A percentile compares a stretch with the other conserved stretches of the same genome.
Conservation (phyloP, 2,797 vertebrate genomes). For the Taeniopygia guttata region DNA sequence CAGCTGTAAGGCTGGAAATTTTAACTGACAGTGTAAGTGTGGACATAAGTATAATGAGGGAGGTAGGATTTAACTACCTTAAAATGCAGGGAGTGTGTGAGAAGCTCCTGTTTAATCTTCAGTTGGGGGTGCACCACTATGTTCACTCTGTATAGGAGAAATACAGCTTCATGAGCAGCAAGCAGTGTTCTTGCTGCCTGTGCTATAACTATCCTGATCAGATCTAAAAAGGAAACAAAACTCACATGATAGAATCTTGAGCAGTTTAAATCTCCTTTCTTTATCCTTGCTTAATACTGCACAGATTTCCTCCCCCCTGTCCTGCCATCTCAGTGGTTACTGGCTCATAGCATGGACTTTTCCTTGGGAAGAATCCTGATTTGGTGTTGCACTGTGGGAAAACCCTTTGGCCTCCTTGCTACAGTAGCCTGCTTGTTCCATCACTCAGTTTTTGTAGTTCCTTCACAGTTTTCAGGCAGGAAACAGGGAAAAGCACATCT, state of each 20-base stretch:
- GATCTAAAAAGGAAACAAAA: slow-evolving; percentile 1
- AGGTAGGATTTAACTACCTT: background rate
- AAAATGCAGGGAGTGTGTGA: background rate
- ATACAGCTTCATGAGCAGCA: background rate
- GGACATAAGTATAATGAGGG: background rate
- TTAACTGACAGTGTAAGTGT: background rate
- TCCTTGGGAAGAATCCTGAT: background rate
- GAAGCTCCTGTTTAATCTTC: background rate
- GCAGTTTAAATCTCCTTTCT: slow-evolving; percentile 17
- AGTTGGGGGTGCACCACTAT: too few species aligned
- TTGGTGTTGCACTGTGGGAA: background rate
- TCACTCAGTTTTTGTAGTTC: background rate
- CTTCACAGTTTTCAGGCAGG: background rate
- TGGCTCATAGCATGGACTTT: background rate
- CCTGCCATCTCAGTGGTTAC: background rate
- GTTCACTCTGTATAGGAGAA: background rate
- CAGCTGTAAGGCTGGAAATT: background rate
- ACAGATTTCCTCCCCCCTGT: background rate
- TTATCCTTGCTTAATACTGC: background rate
- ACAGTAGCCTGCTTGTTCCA: background rate
- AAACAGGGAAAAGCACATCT: background rate
- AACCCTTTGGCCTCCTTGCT: background rate
- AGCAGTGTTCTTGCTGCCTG: background rate
- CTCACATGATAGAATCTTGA: background rate
- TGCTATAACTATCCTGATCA: background rate